A percentile compares a stretch with the other conserved stretches of the same genome.
Conservation (phyloP, 2,113 vertebrate genomes). For the Ceuthmochares aereus region DNA sequence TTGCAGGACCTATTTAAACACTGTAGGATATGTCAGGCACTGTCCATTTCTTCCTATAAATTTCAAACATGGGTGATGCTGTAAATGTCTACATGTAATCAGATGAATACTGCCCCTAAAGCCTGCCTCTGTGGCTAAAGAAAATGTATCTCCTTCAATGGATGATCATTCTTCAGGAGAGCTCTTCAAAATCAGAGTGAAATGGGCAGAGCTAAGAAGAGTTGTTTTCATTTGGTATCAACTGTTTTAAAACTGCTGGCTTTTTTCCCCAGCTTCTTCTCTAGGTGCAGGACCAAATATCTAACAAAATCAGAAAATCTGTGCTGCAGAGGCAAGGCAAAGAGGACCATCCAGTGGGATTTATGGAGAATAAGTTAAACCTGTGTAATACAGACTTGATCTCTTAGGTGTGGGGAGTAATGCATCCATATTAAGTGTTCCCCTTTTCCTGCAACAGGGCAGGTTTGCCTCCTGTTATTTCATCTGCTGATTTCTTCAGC, state of each 20-base stretch:
- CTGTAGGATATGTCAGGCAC: not conserved
- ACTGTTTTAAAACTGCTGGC: not conserved
- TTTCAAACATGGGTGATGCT: not conserved
- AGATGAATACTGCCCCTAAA: not conserved
- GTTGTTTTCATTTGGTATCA: not conserved
- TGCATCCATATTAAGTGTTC: not conserved
- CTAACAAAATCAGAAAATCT: not conserved
- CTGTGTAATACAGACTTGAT: not conserved
- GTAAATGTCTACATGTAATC: not conserved
- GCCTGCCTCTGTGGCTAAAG: not conserved
- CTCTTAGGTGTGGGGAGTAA: not conserved
- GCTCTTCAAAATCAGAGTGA: not conserved
- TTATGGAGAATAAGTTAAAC: not conserved
- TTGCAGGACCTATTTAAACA: not conserved
- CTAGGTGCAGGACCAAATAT: not conserved
- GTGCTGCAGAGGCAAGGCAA: not conserved
- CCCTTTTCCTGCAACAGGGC: not conserved
- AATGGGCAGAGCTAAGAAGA: not conserved
- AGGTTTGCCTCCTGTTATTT: not conserved
- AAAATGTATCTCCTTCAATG: not conserved
- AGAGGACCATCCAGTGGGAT: not conserved
- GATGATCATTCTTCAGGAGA: not conserved
- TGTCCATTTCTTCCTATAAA: not conserved
- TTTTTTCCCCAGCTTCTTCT: not conserved
- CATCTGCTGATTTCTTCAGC: not conserved